Conservation (phyloP, 2,888 invertebrate genomes). For the Ctena decussata region DNA sequence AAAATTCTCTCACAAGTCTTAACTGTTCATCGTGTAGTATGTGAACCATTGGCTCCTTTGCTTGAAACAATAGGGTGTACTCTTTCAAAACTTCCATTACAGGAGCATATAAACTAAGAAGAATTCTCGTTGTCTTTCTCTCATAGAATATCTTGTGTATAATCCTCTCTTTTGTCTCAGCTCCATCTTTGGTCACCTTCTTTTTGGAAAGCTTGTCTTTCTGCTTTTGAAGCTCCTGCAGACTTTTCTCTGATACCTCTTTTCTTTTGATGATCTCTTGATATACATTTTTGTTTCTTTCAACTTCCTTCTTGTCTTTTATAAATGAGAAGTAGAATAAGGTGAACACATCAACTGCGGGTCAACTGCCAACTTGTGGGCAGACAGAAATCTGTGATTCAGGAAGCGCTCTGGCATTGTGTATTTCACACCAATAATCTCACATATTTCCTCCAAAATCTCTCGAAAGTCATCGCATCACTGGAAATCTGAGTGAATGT, state of each 20-base stretch:
- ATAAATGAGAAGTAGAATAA: constrained; percentile 41
- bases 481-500: constrained; percentile 67
- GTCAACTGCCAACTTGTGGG: constrained; percentile 55
- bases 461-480: constrained; percentile 64
- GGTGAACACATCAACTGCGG: constrained; percentile 56
- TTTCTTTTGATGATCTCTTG: background rate
- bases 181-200: constrained; percentile 31
- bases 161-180: constrained; percentile 1
- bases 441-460: constrained; percentile 52
- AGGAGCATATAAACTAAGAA: constrained; percentile 19
- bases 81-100: constrained; percentile 18
- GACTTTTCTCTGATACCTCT: too few relatives aligned
- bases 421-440: constrained; percentile 40
- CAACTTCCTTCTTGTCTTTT: constrained; percentile 1
- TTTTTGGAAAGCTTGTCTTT: constrained; percentile 17
- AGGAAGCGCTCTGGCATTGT: constrained; percentile 60
- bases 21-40: constrained; percentile 30
- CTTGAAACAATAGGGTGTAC: constrained; percentile 30
- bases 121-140: background rate
- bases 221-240: too few relatives aligned
- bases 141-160: constrained; percentile 15
- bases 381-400: constrained; percentile 67
- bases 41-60: constrained; percentile 21
- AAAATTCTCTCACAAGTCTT: constrained; percentile 18
- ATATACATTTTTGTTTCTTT: background rate